A percentile compares a stretch with the other conserved stretches of the same genome.
These are phyloP conservation scores for Irena cyanogastra DNA, from an alignment of 2,113 vertebrate species.

Conservation along the genomic window DNA sequence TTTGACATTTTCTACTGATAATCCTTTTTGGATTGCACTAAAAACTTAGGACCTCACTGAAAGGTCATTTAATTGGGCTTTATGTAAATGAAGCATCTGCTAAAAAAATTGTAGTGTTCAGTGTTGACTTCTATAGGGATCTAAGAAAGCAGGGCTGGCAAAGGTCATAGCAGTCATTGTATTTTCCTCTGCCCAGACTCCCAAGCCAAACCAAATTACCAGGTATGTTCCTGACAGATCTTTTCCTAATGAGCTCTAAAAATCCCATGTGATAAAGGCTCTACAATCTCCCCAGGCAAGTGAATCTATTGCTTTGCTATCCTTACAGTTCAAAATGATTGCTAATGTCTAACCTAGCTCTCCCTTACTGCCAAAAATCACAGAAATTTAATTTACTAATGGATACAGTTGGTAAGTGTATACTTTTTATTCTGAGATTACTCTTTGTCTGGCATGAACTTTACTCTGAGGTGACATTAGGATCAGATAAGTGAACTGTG, in stretches of 20 bases:
- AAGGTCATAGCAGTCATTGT: background rate
- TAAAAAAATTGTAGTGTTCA: background rate
- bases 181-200: background rate
- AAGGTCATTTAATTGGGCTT: background rate
- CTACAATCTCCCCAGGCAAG: background rate
- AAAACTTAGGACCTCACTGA: background rate
- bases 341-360: constrained; percentile 19
- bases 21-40: background rate
- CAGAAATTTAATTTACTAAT: constrained; percentile 53
- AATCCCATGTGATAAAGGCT: background rate
- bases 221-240: background rate
- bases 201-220: background rate
- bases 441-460: constrained; percentile 26
- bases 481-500: constrained; percentile 41
- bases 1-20: background rate
- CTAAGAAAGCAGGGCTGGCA: background rate
- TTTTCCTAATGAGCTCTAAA: constrained; percentile 30
- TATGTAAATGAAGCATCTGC: background rate
- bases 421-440: constrained; percentile 34
- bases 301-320: constrained; percentile 23
- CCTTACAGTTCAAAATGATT: background rate
- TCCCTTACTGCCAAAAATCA: constrained; percentile 48
- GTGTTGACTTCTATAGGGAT: background rate
- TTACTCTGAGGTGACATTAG: constrained; percentile 37
- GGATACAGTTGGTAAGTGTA: constrained; percentile 16